phyloP scores from a whole-genome alignment of 2,113 vertebrate genomes.

The Asarcornis scutulata region DNA sequence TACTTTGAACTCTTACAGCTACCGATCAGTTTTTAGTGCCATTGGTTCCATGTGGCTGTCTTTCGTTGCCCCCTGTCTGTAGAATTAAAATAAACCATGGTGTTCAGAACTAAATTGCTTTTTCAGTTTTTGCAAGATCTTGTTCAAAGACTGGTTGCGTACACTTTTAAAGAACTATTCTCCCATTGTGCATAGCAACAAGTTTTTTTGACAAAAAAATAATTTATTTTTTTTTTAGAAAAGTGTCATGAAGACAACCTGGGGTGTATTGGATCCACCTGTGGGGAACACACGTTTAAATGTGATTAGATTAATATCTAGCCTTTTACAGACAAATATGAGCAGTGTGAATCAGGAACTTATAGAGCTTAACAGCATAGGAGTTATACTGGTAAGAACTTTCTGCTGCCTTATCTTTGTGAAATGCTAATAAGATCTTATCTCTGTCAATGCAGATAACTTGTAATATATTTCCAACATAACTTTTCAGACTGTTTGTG shows the following conservation, averaged over 20 bases:
- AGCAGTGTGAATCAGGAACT: conserved; percentile 92
- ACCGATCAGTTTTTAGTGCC: neutral
- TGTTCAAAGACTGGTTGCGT: neutral
- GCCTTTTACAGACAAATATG: conserved; percentile 92
- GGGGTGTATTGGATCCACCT: conserved; percentile 95
- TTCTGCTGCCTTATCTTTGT: neutral
- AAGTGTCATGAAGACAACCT: conserved; percentile 94
- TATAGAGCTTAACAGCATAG: conserved; percentile 94
- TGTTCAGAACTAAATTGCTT: neutral
- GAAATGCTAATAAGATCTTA: neutral
- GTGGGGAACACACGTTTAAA: conserved; percentile 95
- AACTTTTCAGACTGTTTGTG: neutral
- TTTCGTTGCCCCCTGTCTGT: neutral
- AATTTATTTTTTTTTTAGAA: conserved; percentile 78
- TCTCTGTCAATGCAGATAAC: neutral
- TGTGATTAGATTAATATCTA: conserved; percentile 93
- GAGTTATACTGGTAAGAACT: conserved; percentile 92
- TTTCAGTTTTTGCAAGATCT: neutral
- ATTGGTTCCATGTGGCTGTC: neutral
- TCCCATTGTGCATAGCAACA: neutral
- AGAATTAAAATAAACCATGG: neutral
- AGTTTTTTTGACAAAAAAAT: neutral
- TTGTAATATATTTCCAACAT: neutral
- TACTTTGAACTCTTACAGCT: neutral
- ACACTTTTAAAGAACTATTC: neutral